phyloP scores from a whole-genome alignment of 2,797 vertebrate species.

The Cichlasoma orientale region DNA sequence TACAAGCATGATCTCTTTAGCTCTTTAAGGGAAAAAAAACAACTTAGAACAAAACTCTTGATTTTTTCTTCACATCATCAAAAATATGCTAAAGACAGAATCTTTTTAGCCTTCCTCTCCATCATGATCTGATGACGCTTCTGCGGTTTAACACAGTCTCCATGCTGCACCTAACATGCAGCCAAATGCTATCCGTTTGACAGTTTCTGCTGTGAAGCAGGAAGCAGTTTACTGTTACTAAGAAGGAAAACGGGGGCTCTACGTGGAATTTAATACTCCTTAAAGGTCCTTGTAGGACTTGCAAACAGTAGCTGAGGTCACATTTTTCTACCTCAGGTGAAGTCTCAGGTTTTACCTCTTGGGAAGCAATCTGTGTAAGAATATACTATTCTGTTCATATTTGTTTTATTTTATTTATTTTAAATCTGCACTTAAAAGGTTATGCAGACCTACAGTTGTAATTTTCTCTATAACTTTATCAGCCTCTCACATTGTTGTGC shows the following conservation, averaged over 20 bases:
- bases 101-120: neutral
- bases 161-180: neutral
- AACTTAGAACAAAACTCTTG: neutral
- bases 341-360: conserved; percentile 12
- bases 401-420: neutral
- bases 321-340: neutral
- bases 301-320: conserved; percentile 27
- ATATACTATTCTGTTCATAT: neutral
- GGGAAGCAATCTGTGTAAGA: neutral
- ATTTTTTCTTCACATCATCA: neutral
- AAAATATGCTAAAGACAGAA: neutral
- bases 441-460: neutral
- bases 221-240: neutral
- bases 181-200: neutral
- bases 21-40: too few relatives aligned
- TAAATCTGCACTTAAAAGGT: neutral
- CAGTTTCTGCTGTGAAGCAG: neutral
- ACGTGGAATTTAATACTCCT: conserved; percentile 5
- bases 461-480: neutral
- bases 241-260: neutral
- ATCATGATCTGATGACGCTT: neutral
- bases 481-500: neutral
- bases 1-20: too few relatives aligned
- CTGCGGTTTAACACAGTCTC: neutral
- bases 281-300: conserved; percentile 1